Evolutionary conservation across 2,797 vertebrate species (phyloP), one percentile per base, ranked within the genome.

Genomic region (Rhynchonycteris naso): DNA sequence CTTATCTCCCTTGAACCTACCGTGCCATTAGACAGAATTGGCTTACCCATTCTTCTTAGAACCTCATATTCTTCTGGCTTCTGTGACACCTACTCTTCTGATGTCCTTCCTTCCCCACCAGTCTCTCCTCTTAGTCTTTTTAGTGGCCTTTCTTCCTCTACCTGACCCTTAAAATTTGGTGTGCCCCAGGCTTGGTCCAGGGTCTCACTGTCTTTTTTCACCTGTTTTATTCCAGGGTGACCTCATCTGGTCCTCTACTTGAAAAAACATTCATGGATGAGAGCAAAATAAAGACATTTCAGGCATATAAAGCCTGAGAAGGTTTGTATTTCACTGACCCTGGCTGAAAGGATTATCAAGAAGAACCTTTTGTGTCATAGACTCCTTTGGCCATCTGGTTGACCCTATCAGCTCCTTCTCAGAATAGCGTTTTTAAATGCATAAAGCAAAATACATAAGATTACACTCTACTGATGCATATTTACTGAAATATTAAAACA

Each of bases 401-500:
- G 54, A 84, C 10, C 8, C 43, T 38, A 33, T 50, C 3, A 10
- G 47, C 18, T 28, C 47, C 5, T 61, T 56, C 43, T 78, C 11
- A n/a, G 38, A 69, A 68, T n/a, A 43, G 33, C 15, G 15, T 26
- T 71, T 86, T n/a, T 33, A 68, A 90, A 79, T 24, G n/a, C 52
- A 63, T 61, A 22, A 54, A 56, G 33, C 35, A 75, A 68, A 88
- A 84, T 24, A 28, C 1, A 79, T 13, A 88, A 8, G 26, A 69
- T 75, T 75, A 74, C 4, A 74, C 90, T 19, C 28, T 19, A 56
- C 28, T 58, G 43, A 88, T 81, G 86, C 76, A 58, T 11, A 52
- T 35, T 71, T 68, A n/a, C 52, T 21, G n/a, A 89, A 90, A 59
- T 75, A 75, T 78, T 56, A 80, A 95, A 84, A 91, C 16, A n/a